Percentiles rank a stretch among this genome's conserved stretches.
Evolutionary conservation across 2,797 vertebrate species (phyloP).

Genomic region (Halcyon smyrnensis): DNA sequence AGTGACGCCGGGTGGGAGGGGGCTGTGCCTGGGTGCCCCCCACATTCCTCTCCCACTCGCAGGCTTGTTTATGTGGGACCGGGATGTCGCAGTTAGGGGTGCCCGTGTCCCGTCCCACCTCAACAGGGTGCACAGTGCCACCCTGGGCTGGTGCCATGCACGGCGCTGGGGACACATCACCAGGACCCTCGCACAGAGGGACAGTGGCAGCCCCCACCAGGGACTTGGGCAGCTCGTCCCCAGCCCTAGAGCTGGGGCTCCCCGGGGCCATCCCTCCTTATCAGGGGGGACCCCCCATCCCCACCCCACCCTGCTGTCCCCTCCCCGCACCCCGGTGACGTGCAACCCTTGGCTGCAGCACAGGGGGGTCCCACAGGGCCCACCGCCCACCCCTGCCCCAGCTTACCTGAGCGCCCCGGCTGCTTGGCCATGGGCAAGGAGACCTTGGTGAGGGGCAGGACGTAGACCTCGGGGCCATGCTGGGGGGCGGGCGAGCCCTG

Average conservation of each 20-base stretch:
- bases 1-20: not conserved
- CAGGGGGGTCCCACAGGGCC: not conserved
- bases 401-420: slow-evolving; percentile 89
- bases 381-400: rapidly evolving
- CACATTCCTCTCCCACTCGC: slow-evolving; percentile 77
- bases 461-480: slow-evolving; percentile 91
- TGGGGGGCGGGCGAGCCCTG: slow-evolving; percentile 87
- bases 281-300: not conserved
- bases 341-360: rapidly evolving
- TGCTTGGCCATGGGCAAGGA: slow-evolving; percentile 91
- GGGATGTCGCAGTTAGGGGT: not conserved
- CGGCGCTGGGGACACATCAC: not conserved
- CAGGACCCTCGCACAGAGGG: rapidly evolving
- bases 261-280: not conserved
- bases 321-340: rapidly evolving
- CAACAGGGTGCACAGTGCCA: rapidly evolving
- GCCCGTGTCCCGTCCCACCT: not conserved
- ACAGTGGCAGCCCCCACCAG: not conserved
- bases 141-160: not conserved
- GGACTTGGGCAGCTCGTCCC: not conserved
- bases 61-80: not conserved
- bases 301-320: not conserved
- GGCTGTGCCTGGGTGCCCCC: not conserved
- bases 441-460: slow-evolving; percentile 93
- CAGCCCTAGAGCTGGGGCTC: not conserved